A percentile compares a stretch with the other conserved stretches of the same genome.
Evolutionary conservation across 2,113 vertebrate genomes (phyloP).

Genomic region (Leptosomus discolor): DNA sequence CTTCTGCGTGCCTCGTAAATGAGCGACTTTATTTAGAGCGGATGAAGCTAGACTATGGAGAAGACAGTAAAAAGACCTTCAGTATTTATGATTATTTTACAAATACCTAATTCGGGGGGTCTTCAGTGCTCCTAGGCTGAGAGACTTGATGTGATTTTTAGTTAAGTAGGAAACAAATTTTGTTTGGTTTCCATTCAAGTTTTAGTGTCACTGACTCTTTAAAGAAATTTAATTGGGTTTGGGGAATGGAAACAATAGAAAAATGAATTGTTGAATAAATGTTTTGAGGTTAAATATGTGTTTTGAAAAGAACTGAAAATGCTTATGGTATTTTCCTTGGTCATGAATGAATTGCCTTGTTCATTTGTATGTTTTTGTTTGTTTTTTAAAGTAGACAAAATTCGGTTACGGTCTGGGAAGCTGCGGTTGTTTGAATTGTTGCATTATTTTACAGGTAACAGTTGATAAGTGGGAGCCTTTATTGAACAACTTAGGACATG

Average conservation of each 20-base stretch:
- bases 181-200: background rate
- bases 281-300: background rate
- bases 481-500: slow-evolving; percentile 95
- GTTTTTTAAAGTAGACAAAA: background rate
- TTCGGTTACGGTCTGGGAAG: background rate
- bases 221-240: background rate
- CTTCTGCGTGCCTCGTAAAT: background rate
- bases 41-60: background rate
- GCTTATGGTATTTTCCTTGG: background rate
- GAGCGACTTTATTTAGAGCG: background rate
- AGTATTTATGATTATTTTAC: background rate
- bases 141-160: background rate
- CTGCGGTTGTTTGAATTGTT: background rate
- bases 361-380: background rate
- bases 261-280: background rate
- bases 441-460: slow-evolving; percentile 85
- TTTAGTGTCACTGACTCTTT: background rate
- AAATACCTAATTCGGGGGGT: background rate
- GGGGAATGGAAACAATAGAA: background rate
- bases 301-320: background rate
- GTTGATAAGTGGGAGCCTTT: slow-evolving; percentile 99
- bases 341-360: background rate
- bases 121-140: background rate
- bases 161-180: background rate
- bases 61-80: background rate